phyloP scores from a whole-genome alignment of 2,113 vertebrate genomes.

The Prolemur simus region DNA sequence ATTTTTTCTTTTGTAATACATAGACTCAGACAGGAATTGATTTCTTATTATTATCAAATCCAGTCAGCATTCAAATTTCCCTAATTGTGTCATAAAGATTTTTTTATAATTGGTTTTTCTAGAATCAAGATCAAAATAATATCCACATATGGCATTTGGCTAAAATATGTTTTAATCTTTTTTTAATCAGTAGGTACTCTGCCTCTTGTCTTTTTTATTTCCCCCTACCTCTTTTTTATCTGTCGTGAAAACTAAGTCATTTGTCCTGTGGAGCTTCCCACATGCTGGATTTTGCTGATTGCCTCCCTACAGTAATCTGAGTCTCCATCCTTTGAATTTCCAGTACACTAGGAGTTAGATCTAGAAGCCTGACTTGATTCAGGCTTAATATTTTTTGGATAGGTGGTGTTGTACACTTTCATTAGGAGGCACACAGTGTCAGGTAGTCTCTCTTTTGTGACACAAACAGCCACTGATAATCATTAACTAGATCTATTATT shows the following conservation, averaged over 20 bases:
- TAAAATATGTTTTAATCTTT: neutral
- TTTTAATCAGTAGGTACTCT: neutral
- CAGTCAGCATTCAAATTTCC: neutral
- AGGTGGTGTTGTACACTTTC: neutral
- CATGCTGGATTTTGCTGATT: neutral
- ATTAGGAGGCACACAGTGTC: neutral
- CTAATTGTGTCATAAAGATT: neutral
- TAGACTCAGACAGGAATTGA: no score
- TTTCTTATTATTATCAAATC: neutral
- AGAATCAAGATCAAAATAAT: slow-evolving; percentile 38
- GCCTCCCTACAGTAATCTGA: neutral
- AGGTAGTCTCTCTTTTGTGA: slow-evolving; percentile 1
- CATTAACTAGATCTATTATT: neutral
- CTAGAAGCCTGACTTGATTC: neutral
- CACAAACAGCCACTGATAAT: neutral
- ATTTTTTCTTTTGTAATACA: neutral
- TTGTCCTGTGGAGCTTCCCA: neutral
- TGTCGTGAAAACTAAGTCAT: neutral
- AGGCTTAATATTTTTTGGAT: neutral
- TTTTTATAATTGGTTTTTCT: neutral
- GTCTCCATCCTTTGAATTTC: neutral
- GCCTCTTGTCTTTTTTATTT: neutral
- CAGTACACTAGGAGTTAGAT: neutral
- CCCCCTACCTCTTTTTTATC: neutral
- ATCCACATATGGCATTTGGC: neutral